Percentiles rank a stretch among this genome's conserved stretches.
These are phyloP conservation scores for Anolis apletophallus DNA, from an alignment of 2,797 vertebrate species.

Conservation along the genomic window DNA sequence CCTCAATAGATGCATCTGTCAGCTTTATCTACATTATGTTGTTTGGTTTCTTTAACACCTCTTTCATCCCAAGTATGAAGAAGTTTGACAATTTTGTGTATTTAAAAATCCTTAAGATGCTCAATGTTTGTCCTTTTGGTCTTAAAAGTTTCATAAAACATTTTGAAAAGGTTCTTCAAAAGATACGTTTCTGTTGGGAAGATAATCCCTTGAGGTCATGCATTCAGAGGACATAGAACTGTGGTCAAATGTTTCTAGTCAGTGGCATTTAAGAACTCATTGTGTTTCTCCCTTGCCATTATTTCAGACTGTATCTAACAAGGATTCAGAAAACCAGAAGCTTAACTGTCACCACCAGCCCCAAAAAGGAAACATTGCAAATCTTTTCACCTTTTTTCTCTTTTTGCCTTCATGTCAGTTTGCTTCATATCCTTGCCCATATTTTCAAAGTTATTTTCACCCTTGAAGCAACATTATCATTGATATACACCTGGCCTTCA, in stretches of 20 bases:
- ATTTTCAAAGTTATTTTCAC: neutral
- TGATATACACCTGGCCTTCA: neutral
- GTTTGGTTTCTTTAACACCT: too few relatives aligned
- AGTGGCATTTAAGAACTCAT: neutral
- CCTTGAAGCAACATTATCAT: neutral
- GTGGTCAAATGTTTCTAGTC: neutral
- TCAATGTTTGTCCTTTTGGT: neutral
- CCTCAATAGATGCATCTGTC: too few relatives aligned
- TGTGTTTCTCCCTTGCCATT: neutral
- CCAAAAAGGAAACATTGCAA: neutral
- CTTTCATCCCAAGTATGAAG: too few relatives aligned
- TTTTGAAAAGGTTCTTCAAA: conserved; percentile 1
- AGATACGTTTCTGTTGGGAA: neutral
- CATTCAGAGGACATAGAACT: neutral
- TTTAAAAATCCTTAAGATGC: neutral
- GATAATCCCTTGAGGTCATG: neutral
- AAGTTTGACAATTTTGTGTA: neutral
- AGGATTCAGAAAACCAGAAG: neutral
- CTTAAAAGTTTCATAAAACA: neutral
- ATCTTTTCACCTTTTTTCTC: neutral
- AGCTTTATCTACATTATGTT: too few relatives aligned
- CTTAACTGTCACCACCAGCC: neutral
- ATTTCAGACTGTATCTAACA: neutral
- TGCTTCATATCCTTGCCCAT: neutral
- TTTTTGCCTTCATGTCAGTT: neutral